These are phyloP conservation scores for Moxostoma hubbsi DNA, from an alignment of 2,797 vertebrate species.

Conservation along the genomic window DNA sequence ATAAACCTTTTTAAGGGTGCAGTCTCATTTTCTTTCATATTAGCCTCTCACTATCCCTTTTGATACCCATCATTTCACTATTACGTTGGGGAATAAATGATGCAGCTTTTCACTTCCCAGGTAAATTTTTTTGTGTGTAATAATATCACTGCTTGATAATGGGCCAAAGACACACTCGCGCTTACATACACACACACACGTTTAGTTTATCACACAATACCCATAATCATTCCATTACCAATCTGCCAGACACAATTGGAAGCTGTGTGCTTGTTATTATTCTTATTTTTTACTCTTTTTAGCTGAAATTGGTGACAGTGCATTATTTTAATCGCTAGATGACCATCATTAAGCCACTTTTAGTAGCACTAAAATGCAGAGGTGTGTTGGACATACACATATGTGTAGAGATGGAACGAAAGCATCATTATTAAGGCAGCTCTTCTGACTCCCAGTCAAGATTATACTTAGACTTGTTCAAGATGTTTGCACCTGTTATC, in stretches of 20 bases:
- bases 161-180: neutral
- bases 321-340: slow-evolving; percentile 41
- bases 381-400: slow-evolving; percentile 32
- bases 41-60: slow-evolving; percentile 3
- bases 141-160: slow-evolving; percentile 40
- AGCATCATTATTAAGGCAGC: slow-evolving; percentile 30
- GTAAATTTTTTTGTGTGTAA: slow-evolving; percentile 36
- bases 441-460: slow-evolving; percentile 8
- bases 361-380: slow-evolving; percentile 22
- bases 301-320: slow-evolving; percentile 42
- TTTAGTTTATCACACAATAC: slow-evolving; percentile 45
- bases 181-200: slow-evolving; percentile 9
- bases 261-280: slow-evolving; percentile 36
- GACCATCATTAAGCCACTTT: slow-evolving; percentile 25
- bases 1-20: slow-evolving; percentile 14
- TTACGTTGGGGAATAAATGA: slow-evolving; percentile 14
- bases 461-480: slow-evolving; percentile 26
- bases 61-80: slow-evolving; percentile 26
- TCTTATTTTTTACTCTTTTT: slow-evolving; percentile 35
- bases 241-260: slow-evolving; percentile 45
- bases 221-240: slow-evolving; percentile 43
- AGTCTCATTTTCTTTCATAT: slow-evolving; percentile 8
- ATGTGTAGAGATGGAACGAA: slow-evolving; percentile 10
- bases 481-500: slow-evolving; percentile 27
- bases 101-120: neutral